These are phyloP conservation scores for Agonopterix arenella DNA, from an alignment of 2,888 invertebrate species.

Conservation along the genomic window DNA sequence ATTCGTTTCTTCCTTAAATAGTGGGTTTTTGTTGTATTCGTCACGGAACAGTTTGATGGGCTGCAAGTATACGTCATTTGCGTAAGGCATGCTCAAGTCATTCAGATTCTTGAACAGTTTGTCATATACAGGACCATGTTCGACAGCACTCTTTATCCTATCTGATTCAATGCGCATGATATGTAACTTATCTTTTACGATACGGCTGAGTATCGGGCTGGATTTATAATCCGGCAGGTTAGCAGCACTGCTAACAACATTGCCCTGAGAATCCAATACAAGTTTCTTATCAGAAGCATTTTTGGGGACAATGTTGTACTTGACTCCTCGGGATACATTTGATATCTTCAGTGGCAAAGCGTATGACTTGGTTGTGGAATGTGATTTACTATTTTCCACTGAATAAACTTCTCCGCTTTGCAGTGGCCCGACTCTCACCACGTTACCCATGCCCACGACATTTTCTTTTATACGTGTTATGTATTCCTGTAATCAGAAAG, in stretches of 20 bases:
- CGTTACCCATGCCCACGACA: constrained; percentile 85
- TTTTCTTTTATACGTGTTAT: constrained; percentile 79
- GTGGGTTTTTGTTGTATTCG: constrained; percentile 71
- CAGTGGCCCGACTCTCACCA: constrained; percentile 77
- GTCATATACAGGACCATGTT: constrained; percentile 78
- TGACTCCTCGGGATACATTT: constrained; percentile 62
- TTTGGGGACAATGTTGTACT: constrained; percentile 68
- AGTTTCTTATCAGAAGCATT: constrained; percentile 70
- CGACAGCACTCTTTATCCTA: constrained; percentile 76
- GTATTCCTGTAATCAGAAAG: constrained; percentile 49
- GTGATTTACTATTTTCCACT: constrained; percentile 60
- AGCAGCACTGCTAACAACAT: constrained; percentile 68
- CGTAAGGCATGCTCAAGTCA: constrained; percentile 68
- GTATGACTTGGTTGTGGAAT: constrained; percentile 60
- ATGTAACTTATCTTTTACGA: constrained; percentile 71
- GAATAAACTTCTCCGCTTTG: constrained; percentile 66
- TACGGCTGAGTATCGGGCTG: constrained; percentile 63
- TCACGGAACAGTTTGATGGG: constrained; percentile 75
- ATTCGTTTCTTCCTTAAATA: constrained; percentile 73
- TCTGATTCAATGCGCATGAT: constrained; percentile 73
- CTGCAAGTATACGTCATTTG: constrained; percentile 70
- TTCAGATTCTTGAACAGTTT: constrained; percentile 72
- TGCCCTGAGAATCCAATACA: constrained; percentile 64
- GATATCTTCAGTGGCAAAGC: constrained; percentile 69
- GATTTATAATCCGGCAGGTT: constrained; percentile 67